Evolutionary conservation across 2,888 invertebrate genomes (phyloP), one percentile per base, ranked within the genome.

Genomic region (Gryllus longicercus): DNA sequence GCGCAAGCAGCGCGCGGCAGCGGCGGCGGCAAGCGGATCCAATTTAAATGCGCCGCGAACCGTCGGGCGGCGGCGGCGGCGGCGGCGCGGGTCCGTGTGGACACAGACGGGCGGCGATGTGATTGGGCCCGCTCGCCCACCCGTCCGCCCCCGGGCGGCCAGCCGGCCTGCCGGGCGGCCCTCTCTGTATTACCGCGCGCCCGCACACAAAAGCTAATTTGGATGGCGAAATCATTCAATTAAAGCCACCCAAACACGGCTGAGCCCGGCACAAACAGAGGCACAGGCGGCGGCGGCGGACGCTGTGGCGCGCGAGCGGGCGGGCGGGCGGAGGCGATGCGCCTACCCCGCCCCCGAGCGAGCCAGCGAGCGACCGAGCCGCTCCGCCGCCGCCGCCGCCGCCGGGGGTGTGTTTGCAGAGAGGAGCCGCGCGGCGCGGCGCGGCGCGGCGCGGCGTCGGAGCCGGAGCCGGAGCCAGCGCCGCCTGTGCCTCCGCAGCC

Each of bases 171-270:
- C n/a, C 76, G 14, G 21, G 0, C 18, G 23, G 21, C 25, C 76
- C 76, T 38, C 76, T 38, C 76, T 38, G 78, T 51, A 78, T 78
- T n/a, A 51, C 21, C 50, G 51, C 51, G 78, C 78, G 51, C 21
- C 51, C 51, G 78, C 23, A 74, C 80, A 82, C 81, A 82, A 81
- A 79, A 80, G 82, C 82, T 82, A 82, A 82, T 82, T 82, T 80
- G 80, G 82, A 79, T 81, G 80, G 83, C 80, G 82, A 82, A 83
- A 83, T 82, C 82, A 83, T 83, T 83, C 83, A 83, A 83, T 83
- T 83, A 83, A 81, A 82, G 78, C 83, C 80, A 82, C 81, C n/a
- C 83, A 83, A 83, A 83, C 81, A n/a, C 74, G 80, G 79, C 75
- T 85, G 82, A 80, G 77, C 78, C 80, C 76, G 79, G 76, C 51